Conservation (phyloP, 2,113 vertebrate genomes). For the Brachirus orientalis region DNA sequence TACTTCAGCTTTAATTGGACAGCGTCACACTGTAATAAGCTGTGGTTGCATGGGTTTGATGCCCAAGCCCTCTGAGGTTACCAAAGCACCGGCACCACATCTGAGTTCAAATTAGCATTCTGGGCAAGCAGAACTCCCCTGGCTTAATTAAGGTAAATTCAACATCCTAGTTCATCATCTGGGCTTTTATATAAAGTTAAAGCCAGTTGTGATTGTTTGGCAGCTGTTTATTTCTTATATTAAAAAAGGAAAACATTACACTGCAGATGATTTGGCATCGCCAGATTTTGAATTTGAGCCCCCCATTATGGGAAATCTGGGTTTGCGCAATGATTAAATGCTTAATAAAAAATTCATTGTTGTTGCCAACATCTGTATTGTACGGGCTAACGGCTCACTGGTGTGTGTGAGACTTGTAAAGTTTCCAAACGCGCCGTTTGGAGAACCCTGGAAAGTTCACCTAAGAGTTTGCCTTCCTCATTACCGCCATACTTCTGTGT, state of each 20-base stretch:
- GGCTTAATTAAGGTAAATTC: slow-evolving; percentile 84
- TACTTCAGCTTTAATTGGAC: slow-evolving; percentile 65
- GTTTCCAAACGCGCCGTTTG: slow-evolving; percentile 94
- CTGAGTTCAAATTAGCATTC: slow-evolving; percentile 80
- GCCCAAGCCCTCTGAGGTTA: slow-evolving; percentile 67
- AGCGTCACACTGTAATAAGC: slow-evolving; percentile 58
- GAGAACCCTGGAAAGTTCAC: slow-evolving; percentile 99
- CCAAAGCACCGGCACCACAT: slow-evolving; percentile 62
- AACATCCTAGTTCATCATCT: slow-evolving; percentile 76
- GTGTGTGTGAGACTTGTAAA: slow-evolving; percentile 99
- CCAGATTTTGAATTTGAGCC: slow-evolving; percentile 79
- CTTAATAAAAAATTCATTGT: slow-evolving; percentile 86
- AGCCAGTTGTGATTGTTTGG: slow-evolving; percentile 79
- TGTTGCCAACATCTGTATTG: slow-evolving; percentile 96
- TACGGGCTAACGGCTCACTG: slow-evolving; percentile 97
- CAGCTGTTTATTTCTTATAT: slow-evolving; percentile 84
- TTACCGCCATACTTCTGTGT: slow-evolving; percentile 97
- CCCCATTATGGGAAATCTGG: slow-evolving; percentile 83
- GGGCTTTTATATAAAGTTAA: slow-evolving; percentile 80
- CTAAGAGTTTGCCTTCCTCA: slow-evolving; percentile 99
- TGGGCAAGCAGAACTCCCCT: slow-evolving; percentile 74
- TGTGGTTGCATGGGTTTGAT: slow-evolving; percentile 59
- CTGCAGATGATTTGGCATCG: slow-evolving; percentile 81
- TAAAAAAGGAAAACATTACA: slow-evolving; percentile 82
- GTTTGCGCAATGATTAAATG: slow-evolving; percentile 86